Percentiles rank a stretch among this genome's conserved stretches.
Conservation (phyloP, 2,888 invertebrate species). For the Asteroscopus sphinx region DNA sequence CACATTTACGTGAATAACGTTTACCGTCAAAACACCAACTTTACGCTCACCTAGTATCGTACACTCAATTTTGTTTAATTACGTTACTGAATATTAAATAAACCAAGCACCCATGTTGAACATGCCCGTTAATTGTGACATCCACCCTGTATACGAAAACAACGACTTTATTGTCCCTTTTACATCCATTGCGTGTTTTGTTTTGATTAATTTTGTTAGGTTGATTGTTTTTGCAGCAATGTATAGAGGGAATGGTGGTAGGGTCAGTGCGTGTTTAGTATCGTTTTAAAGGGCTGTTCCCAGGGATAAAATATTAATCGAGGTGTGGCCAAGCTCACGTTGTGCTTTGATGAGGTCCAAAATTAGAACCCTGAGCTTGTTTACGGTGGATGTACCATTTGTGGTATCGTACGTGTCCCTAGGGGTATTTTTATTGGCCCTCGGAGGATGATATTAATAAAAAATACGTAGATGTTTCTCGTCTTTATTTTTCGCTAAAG, state of each 20-base stretch:
- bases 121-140: constrained; percentile 26
- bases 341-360: constrained; percentile 64
- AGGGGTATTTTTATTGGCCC: constrained; percentile 19
- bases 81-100: constrained; percentile 54
- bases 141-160: constrained; percentile 1
- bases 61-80: constrained; percentile 52
- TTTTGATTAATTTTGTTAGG: not conserved
- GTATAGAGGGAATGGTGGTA: constrained; percentile 1
- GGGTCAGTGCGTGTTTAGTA: constrained; percentile 21
- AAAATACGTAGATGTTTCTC: not conserved
- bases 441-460: constrained; percentile 8
- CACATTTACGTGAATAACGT: constrained; percentile 2
- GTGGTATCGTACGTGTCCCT: constrained; percentile 9
- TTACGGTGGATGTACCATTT: constrained; percentile 55
- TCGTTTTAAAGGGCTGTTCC: constrained; percentile 48
- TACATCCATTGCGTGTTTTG: constrained; percentile 20
- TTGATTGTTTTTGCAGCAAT: constrained; percentile 10
- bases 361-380: constrained; percentile 66
- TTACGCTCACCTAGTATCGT: constrained; percentile 3
- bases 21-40: constrained; percentile 2
- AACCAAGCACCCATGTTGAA: constrained; percentile 33
- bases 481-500: not conserved
- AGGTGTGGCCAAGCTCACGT: constrained; percentile 49
- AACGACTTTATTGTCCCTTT: not conserved
- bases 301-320: constrained; percentile 65